Evolutionary conservation across 2,888 invertebrate genomes (phyloP), one percentile per base, ranked within the genome.

Genomic region (Xylophagus ater): DNA sequence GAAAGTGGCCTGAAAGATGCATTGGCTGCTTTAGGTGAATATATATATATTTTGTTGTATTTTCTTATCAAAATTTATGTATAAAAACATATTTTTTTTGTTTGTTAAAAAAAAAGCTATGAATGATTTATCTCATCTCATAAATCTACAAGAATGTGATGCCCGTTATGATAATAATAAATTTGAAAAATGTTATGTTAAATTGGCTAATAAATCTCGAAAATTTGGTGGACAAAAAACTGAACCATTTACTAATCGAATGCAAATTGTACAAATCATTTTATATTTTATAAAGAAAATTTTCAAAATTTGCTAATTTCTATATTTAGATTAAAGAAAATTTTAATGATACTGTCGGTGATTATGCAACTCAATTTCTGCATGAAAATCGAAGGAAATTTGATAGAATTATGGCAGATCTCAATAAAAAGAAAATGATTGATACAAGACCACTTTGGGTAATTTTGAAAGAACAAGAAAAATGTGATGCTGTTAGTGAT

Each of bases 81-180:
- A 29, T 24, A 8, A 21, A 23, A 20, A 17, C 12, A 6, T 4
- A 14, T 19, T 19, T 31, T 19, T 17, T 30, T 13, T 23, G 23
- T 8, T 23, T 8, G 6, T 23, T 23, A 23, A 23, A 23, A 23
- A 23, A 23, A 23, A 23, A 51, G 47, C 40, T 10, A 26, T 42
- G 30, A 44, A 50, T 18, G 52, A 53, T 3, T 45, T 47, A 0
- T 54, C 47, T 35, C 55, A 58, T 4, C 50, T 52, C 0, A 56
- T 56, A 2, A 58, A 55, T 40, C 37, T 60, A 40, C 61, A 62
- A 47, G 54, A 59, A 3, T 62, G 62, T 36, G 59, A 62, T 48
- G 59, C 56, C 0, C 41, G 57, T 0, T 61, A 60, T 24, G 56
- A 61, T 18, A 39, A 58, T 2, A 62, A 62, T 21, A 49, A 51